phyloP scores from a whole-genome alignment of 2,888 invertebrate genomes.

The Cistogaster globosa region DNA sequence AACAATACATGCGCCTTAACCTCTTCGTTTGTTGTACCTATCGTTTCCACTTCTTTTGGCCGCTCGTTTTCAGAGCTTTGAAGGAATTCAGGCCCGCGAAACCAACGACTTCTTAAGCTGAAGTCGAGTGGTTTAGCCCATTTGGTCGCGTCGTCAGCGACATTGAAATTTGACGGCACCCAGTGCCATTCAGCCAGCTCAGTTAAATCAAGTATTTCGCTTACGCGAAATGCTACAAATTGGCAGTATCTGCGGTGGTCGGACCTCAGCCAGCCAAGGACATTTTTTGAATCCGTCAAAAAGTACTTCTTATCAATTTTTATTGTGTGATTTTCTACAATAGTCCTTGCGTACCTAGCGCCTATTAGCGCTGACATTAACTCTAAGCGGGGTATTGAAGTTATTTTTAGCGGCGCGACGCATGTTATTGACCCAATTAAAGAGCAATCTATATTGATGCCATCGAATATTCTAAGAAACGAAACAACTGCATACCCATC shows the following conservation, averaged over 20 bases:
- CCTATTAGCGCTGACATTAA: slow-evolving; percentile 29
- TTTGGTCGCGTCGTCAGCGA: slow-evolving; percentile 50
- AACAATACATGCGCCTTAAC: neutral
- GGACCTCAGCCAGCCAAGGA: slow-evolving; percentile 73
- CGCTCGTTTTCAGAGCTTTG: slow-evolving; percentile 6
- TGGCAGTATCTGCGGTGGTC: slow-evolving; percentile 5
- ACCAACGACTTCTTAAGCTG: slow-evolving; percentile 26
- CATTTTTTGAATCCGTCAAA: slow-evolving; percentile 74
- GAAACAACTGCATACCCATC: slow-evolving; percentile 20
- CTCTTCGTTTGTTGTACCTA: slow-evolving; percentile 16
- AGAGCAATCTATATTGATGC: slow-evolving; percentile 27
- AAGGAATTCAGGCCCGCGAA: slow-evolving; percentile 37
- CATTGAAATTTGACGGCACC: slow-evolving; percentile 26
- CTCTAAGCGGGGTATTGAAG: slow-evolving; percentile 55
- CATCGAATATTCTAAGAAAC: slow-evolving; percentile 22
- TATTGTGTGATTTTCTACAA: slow-evolving; percentile 54
- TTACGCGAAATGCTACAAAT: slow-evolving; percentile 14
- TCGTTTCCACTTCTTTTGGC: slow-evolving; percentile 12
- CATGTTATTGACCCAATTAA: slow-evolving; percentile 44
- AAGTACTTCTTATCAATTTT: slow-evolving; percentile 54
- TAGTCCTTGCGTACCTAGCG: slow-evolving; percentile 42
- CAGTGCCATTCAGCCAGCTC: slow-evolving; percentile 37
- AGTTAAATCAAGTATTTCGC: slow-evolving; percentile 13
- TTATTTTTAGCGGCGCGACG: slow-evolving; percentile 60
- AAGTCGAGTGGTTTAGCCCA: slow-evolving; percentile 30